These are phyloP conservation scores for Clavelina lepadiformis DNA, from an alignment of 23 tunicate species.

Conservation along the genomic window DNA sequence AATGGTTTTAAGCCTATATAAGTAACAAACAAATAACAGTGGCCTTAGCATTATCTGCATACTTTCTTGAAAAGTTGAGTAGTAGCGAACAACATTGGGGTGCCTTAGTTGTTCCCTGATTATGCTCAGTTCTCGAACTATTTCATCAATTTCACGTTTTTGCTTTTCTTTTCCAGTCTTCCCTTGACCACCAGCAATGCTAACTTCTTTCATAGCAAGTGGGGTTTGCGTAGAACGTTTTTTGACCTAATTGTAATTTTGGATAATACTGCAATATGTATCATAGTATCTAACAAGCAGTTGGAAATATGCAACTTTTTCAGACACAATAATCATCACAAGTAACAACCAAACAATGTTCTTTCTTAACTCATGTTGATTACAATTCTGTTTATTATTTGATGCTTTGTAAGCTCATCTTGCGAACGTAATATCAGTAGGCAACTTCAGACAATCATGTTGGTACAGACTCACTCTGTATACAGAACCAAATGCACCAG, in stretches of 20 bases:
- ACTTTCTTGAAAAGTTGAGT: conserved; percentile 89
- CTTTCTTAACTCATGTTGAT: no score
- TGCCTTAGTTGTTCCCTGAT: conserved; percentile 85
- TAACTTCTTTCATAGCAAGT: conserved; percentile 85
- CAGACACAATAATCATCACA: no score
- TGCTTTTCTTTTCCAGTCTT: conserved; percentile 65
- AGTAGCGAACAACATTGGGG: conserved; percentile 87
- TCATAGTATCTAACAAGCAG: not conserved
- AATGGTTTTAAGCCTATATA: no score
- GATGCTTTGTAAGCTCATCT: no score
- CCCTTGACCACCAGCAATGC: conserved; percentile 75
- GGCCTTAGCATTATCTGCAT: no score
- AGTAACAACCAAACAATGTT: no score
- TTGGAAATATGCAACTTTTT: not conserved
- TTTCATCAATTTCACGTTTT: conserved; percentile 81
- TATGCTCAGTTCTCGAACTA: conserved; percentile 84
- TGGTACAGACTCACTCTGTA: conserved; percentile 35
- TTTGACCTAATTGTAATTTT: conserved; percentile 45
- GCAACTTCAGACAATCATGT: not conserved
- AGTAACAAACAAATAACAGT: no score
- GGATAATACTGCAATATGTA: no score
- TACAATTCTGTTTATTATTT: no score
- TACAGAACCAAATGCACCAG: conserved; percentile 90
- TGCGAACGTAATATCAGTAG: no score
- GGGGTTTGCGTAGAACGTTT: conserved; percentile 45